phyloP scores from a whole-genome alignment of 2,888 invertebrate species.

The Oscheius sp. region DNA sequence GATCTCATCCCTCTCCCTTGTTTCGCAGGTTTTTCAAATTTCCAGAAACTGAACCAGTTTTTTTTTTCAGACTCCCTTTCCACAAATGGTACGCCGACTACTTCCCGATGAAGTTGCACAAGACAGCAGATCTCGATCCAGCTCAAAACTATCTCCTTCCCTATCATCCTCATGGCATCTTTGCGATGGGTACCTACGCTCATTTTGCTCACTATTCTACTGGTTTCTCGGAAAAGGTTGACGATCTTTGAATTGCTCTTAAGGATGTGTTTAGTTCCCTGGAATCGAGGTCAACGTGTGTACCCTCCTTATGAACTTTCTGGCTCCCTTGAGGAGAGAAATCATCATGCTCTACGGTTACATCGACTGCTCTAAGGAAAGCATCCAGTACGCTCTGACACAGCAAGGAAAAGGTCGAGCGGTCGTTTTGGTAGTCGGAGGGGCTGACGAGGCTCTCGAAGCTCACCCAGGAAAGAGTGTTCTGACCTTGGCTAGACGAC shows the following conservation, averaged over 20 bases:
- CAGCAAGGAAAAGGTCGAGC: constrained; percentile 30
- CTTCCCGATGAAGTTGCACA: constrained; percentile 86
- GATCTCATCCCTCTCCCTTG: constrained; percentile 46
- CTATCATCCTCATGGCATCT: constrained; percentile 89
- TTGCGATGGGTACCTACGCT: constrained; percentile 84
- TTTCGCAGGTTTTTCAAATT: constrained; percentile 42
- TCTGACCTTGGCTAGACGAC: constrained; percentile 52
- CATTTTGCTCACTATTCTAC: constrained; percentile 83
- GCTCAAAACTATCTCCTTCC: constrained; percentile 76
- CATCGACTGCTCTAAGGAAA: constrained; percentile 53
- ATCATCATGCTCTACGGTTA: constrained; percentile 74
- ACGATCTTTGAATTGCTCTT: background rate
- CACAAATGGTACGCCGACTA: constrained; percentile 85
- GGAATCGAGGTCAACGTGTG: constrained; percentile 54
- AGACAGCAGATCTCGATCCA: constrained; percentile 81
- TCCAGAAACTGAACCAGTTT: background rate
- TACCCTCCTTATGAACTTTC: constrained; percentile 53
- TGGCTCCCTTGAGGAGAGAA: constrained; percentile 54
- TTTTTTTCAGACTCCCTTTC: constrained; percentile 71
- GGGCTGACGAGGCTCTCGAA: constrained; percentile 62
- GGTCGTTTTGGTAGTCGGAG: constrained; percentile 37
- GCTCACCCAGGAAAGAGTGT: constrained; percentile 56
- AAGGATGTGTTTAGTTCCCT: constrained; percentile 66
- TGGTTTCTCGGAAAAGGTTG: constrained; percentile 73
- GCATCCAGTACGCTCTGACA: constrained; percentile 40